Base-by-base conservation (phyloP, 2,888 invertebrate species). In the Ametastegia equiseti region DNA sequence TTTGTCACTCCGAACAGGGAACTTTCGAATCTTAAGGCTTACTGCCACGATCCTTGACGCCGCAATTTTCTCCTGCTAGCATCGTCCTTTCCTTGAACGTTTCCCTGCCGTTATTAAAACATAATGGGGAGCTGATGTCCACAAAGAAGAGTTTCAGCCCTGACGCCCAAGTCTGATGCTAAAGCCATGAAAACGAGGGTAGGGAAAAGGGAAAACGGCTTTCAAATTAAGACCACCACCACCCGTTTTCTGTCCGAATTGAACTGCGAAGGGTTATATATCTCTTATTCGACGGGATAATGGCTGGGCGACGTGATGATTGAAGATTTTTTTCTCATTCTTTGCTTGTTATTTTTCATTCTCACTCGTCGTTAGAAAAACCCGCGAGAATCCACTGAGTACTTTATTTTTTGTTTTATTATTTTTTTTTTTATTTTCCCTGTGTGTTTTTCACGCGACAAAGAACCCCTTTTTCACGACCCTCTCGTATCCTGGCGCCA, bases 101-200 rank as follows among this genome's bases (percentile, higher is more conserved):
- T 71, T 2, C n/a, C 71, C 15, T 47, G 71, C 45, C 36, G 75
- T 75, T 75, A 75, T 75, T 75, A 54, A 50, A 75, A 75, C 50
- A 36, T 75, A 75, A 75, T 54, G 75, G 50, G 33, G 54, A 75
- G 36, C 33, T 54, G 54, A 54, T 54, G 75, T 19, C 36, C 13
- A 36, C 50, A 50, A 33, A 75, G 75, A 75, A n/a, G n/a, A n/a
- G n/a, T n/a, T n/a, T n/a, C n/a, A n/a, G n/a, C n/a, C n/a, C n/a
- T n/a, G n/a, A n/a, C n/a, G n/a, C n/a, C n/a, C n/a, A n/a, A n/a
- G 75, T 50, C 54, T 47, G 36, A 54, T 11, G 36, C n/a, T 36
- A 7, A 39, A n/a, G 71, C 54, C 54, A 75, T 36, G 75, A 23
- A 54, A 50, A 75, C 75, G 71, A 71, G 23, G 54, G 36, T 33